Conservation (phyloP, 92 coral and sea anemone genomes). For the Porites cylindrica region DNA sequence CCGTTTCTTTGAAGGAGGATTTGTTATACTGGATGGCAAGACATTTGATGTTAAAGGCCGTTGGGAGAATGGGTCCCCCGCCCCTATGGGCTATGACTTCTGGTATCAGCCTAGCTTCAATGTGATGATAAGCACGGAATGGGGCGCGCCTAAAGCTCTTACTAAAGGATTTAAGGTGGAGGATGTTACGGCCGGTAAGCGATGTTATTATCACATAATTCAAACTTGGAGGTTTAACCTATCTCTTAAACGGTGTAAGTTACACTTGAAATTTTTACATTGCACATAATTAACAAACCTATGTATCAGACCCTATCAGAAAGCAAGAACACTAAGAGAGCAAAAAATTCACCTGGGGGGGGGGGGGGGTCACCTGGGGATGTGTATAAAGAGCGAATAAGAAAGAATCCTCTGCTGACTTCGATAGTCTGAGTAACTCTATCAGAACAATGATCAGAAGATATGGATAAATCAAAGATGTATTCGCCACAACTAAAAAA, state of each 20-base stretch:
- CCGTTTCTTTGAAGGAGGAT: conserved; percentile 75
- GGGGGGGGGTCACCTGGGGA: no score
- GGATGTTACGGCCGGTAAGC: conserved; percentile 82
- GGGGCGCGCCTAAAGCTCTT: conserved; percentile 93
- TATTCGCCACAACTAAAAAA: no score
- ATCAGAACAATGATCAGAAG: no score
- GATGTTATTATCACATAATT: background rate
- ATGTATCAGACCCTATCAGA: no score
- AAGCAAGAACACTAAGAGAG: no score
- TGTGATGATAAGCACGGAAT: conserved; percentile 94
- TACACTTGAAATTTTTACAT: background rate
- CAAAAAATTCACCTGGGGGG: no score
- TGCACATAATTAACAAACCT: no score
- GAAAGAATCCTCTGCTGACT: no score
- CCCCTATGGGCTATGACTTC: conserved; percentile 93
- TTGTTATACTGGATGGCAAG: conserved; percentile 93
- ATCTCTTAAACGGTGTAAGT: background rate
- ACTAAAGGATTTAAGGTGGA: conserved; percentile 82
- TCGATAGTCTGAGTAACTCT: no score
- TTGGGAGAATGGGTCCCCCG: conserved; percentile 86
- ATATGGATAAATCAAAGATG: no score
- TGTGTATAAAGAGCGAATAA: no score
- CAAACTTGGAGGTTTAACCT: background rate
- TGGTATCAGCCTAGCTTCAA: conserved; percentile 99
- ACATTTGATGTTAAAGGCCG: conserved; percentile 92